Percentiles rank a stretch among this genome's conserved stretches.
Evolutionary conservation across 2,888 invertebrate genomes (phyloP).

Genomic region (Melieria picta): DNA sequence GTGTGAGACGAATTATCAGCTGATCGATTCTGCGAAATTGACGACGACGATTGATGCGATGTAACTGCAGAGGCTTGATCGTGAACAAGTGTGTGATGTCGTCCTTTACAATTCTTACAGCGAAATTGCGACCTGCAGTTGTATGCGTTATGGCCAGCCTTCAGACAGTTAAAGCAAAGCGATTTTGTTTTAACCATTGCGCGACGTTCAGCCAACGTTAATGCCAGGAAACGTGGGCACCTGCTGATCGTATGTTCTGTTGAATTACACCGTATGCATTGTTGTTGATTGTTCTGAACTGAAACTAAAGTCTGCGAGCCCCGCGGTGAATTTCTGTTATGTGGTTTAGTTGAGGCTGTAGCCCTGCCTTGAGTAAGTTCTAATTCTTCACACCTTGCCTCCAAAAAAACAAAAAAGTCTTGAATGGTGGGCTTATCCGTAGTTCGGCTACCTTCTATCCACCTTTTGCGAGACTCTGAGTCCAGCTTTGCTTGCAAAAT

Average conservation of each 20-base stretch:
- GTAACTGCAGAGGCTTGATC: neutral
- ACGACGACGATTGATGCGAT: neutral
- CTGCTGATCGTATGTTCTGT: slow-evolving; percentile 23
- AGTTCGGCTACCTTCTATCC: slow-evolving; percentile 30
- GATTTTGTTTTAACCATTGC: slow-evolving; percentile 12
- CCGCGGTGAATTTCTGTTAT: neutral
- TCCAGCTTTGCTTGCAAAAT: slow-evolving; percentile 30
- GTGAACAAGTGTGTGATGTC: slow-evolving; percentile 16
- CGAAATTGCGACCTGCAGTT: slow-evolving; percentile 6
- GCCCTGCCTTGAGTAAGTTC: slow-evolving; percentile 23
- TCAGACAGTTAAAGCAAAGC: slow-evolving; percentile 23
- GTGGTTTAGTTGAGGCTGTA: neutral
- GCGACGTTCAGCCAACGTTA: slow-evolving; percentile 23
- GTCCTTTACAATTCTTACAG: slow-evolving; percentile 24
- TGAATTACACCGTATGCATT: slow-evolving; percentile 21
- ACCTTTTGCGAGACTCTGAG: slow-evolving; percentile 31
- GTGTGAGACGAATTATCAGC: slow-evolving; percentile 12
- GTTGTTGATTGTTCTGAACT: neutral
- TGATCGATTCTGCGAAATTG: neutral
- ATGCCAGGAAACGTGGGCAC: slow-evolving; percentile 23
- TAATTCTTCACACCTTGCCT: slow-evolving; percentile 24
- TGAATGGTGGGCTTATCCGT: slow-evolving; percentile 18
- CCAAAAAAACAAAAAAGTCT: slow-evolving; percentile 31
- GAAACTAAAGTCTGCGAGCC: neutral
- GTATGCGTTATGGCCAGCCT: slow-evolving; percentile 9